Evolutionary conservation across 2,888 invertebrate genomes (phyloP).

Genomic region (Harpalus rubripes): DNA sequence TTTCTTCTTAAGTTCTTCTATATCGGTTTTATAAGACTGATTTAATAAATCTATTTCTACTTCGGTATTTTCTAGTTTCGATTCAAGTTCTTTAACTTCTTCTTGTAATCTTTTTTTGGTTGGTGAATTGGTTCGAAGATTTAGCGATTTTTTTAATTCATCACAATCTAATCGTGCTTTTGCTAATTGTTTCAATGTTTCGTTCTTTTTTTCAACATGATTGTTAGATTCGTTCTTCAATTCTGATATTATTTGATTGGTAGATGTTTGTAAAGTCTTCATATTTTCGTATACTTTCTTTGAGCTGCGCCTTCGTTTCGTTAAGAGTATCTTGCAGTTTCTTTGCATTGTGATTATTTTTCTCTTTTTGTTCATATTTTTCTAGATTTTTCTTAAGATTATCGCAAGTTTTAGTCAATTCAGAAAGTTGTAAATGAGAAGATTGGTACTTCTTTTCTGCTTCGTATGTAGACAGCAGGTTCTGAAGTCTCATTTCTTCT

Average conservation of each 20-base stretch:
- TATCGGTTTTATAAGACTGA: not conserved
- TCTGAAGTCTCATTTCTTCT: too few relatives aligned
- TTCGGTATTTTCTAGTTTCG: conserved; percentile 12
- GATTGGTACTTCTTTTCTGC: conserved; percentile 28
- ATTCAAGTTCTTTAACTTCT: conserved; percentile 22
- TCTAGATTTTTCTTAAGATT: conserved; percentile 28
- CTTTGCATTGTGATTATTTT: conserved; percentile 3
- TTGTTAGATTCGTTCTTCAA: conserved; percentile 15
- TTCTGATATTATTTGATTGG: conserved; percentile 16
- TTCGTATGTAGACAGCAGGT: too few relatives aligned
- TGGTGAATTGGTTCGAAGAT: conserved; percentile 3
- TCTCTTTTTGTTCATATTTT: conserved; percentile 9
- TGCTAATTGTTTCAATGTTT: conserved; percentile 18
- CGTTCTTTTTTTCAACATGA: not conserved
- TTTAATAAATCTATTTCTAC: not conserved
- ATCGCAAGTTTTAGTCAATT: conserved; percentile 14
- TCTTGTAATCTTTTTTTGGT: not conserved
- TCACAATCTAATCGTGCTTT: conserved; percentile 6
- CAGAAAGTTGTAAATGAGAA: conserved; percentile 8
- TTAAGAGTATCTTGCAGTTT: conserved; percentile 23
- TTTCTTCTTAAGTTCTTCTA: conserved; percentile 13
- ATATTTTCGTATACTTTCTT: conserved; percentile 14
- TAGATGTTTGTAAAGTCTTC: not conserved
- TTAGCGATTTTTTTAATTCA: conserved; percentile 22
- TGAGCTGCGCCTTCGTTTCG: conserved; percentile 17